phyloP scores from a whole-genome alignment of 1,140 invertebrate genomes.

The Aethina tumida region DNA sequence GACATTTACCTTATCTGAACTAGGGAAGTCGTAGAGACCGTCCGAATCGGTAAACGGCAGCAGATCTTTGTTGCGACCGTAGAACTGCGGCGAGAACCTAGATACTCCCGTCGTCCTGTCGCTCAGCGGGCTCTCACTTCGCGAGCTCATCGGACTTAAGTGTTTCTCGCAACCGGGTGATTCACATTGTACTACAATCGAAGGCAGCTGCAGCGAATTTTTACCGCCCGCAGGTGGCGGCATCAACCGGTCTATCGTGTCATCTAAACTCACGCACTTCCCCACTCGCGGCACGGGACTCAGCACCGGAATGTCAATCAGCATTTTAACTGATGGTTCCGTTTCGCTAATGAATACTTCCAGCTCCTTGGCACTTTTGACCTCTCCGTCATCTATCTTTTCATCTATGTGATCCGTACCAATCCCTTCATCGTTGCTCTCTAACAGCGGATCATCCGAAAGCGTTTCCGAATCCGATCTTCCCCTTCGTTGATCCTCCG shows the following conservation, averaged over 20 bases:
- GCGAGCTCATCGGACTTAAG: slow-evolving; percentile 61
- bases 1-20: slow-evolving; percentile 48
- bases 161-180: slow-evolving; percentile 42
- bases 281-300: slow-evolving; percentile 15
- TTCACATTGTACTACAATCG: slow-evolving; percentile 49
- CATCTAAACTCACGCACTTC: slow-evolving; percentile 23
- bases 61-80: slow-evolving; percentile 47
- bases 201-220: slow-evolving; percentile 45
- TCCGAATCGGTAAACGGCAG: slow-evolving; percentile 64
- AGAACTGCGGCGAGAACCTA: slow-evolving; percentile 58
- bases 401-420: slow-evolving; percentile 54
- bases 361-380: slow-evolving; percentile 54
- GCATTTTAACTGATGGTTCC: slow-evolving; percentile 28
- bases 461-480: slow-evolving; percentile 58
- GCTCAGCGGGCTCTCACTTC: slow-evolving; percentile 65
- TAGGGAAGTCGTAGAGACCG: slow-evolving; percentile 65
- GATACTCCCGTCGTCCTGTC: slow-evolving; percentile 50
- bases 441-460: slow-evolving; percentile 53
- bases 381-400: slow-evolving; percentile 51
- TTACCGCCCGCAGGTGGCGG: slow-evolving; percentile 19
- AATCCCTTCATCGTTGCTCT: slow-evolving; percentile 63
- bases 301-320: slow-evolving; percentile 31
- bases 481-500: slow-evolving; percentile 38
- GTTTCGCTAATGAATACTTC: slow-evolving; percentile 46
- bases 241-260: slow-evolving; percentile 34